These are phyloP conservation scores for Benthosema pterotum DNA, from an alignment of 2,797 vertebrate genomes.

Conservation along the genomic window DNA sequence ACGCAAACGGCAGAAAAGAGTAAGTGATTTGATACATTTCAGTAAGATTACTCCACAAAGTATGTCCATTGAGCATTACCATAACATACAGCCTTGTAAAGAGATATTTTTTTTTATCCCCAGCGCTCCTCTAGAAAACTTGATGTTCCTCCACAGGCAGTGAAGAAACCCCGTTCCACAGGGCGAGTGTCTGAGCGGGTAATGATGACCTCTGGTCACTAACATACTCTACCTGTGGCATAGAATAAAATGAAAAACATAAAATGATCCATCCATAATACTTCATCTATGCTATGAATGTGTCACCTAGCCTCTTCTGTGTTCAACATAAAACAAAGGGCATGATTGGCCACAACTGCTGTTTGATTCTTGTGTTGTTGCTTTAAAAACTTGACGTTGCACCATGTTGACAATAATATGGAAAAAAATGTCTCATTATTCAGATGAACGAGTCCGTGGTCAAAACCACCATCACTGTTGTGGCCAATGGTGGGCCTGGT, in stretches of 20 bases:
- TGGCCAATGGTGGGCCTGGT: conserved; percentile 86
- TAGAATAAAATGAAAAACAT: not conserved
- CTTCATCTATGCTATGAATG: not conserved
- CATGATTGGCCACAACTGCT: not conserved
- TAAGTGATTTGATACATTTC: conserved; percentile 58
- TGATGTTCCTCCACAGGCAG: conserved; percentile 82
- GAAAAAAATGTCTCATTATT: conserved; percentile 6
- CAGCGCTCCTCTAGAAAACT: conserved; percentile 91
- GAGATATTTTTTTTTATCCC: conserved; percentile 25
- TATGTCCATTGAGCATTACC: not conserved
- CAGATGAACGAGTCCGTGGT: conserved; percentile 92
- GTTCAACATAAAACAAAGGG: not conserved
- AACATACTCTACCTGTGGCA: conserved; percentile 2
- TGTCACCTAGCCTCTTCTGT: no score
- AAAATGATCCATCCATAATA: not conserved
- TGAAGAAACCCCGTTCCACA: conserved; percentile 87
- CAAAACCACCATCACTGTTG: conserved; percentile 90
- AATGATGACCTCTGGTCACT: conserved; percentile 59
- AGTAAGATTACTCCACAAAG: not conserved
- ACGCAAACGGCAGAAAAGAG: conserved; percentile 90
- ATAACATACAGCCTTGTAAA: not conserved
- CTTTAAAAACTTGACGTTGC: not conserved
- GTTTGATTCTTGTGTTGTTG: no score
- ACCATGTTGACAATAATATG: not conserved
- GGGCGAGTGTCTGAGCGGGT: conserved; percentile 84